Evolutionary conservation across 2,797 vertebrate genomes (phyloP).

Genomic region (Notolabrus celidotus): DNA sequence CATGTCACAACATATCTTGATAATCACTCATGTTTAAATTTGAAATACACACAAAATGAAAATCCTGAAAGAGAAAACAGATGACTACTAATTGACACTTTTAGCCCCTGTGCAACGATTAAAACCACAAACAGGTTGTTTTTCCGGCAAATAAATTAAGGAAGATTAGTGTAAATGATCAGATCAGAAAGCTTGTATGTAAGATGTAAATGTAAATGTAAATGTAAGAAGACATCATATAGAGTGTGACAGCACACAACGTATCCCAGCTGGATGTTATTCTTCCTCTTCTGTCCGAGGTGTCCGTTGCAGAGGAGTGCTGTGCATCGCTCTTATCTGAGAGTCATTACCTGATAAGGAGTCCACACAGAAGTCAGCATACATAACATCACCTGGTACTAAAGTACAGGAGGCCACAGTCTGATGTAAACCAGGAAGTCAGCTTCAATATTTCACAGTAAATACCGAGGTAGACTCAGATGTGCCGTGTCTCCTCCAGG

Average conservation of each 20-base stretch:
- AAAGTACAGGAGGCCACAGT: slow-evolving; percentile 23
- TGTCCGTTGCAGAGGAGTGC: slow-evolving; percentile 64
- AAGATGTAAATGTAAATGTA: too few species aligned
- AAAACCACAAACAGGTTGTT: too few species aligned
- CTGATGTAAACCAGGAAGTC: slow-evolving; percentile 45
- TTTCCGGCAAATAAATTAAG: too few species aligned
- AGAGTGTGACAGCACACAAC: not conserved
- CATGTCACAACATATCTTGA: too few species aligned
- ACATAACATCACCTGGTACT: slow-evolving; percentile 28
- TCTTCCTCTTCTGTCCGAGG: slow-evolving; percentile 58
- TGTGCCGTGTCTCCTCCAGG: not conserved
- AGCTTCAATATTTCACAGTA: not conserved
- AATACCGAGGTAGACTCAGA: slow-evolving; percentile 1
- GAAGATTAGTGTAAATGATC: too few species aligned
- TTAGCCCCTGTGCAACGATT: too few species aligned
- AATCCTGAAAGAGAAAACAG: too few species aligned
- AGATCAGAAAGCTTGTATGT: too few species aligned
- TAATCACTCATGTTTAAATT: too few species aligned
- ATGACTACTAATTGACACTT: too few species aligned
- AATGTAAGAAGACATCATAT: not conserved
- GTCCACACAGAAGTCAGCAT: slow-evolving; percentile 16
- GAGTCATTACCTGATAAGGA: slow-evolving; percentile 72
- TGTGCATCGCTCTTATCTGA: slow-evolving; percentile 67
- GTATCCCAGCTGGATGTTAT: slow-evolving; percentile 15
- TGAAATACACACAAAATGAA: too few species aligned